Conservation (phyloP, 1,140 invertebrate species). For the Anadara kagoshimensis region DNA sequence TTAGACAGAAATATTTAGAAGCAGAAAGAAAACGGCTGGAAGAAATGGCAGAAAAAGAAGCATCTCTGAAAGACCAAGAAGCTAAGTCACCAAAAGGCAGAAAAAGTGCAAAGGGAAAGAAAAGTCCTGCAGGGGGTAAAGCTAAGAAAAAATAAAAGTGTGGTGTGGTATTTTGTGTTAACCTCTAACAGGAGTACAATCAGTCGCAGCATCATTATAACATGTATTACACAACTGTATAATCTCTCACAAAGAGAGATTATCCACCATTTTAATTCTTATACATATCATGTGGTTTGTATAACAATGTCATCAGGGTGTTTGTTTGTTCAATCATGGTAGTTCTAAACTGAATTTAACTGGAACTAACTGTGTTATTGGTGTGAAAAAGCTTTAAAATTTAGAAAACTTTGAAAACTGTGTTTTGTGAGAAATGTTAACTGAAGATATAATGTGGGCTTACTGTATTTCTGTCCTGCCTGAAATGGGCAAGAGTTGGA, state of each 20-base stretch:
- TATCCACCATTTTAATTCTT: background rate
- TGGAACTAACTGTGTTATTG: too few relatives aligned
- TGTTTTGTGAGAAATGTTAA: too few relatives aligned
- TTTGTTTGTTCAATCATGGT: background rate
- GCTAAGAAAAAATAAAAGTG: constrained; percentile 53
- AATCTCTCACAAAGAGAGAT: background rate
- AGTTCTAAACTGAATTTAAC: too few relatives aligned
- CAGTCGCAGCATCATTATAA: constrained; percentile 2
- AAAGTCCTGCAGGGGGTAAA: constrained; percentile 57
- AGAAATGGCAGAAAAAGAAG: constrained; percentile 66
- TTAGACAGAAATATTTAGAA: constrained; percentile 70
- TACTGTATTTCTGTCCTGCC: too few relatives aligned
- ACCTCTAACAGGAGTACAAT: background rate
- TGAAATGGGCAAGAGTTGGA: too few relatives aligned
- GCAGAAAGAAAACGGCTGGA: constrained; percentile 65
- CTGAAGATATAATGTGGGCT: too few relatives aligned
- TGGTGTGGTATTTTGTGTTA: background rate
- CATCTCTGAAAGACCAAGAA: constrained; percentile 63
- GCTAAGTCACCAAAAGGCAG: constrained; percentile 68
- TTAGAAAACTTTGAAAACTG: too few relatives aligned
- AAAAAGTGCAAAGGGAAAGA: constrained; percentile 67
- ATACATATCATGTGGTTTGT: background rate
- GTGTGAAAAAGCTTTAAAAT: too few relatives aligned
- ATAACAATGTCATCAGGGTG: background rate
- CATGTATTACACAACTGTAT: background rate